phyloP scores from a whole-genome alignment of 2,888 invertebrate species.

The Celastrina argiolus region DNA sequence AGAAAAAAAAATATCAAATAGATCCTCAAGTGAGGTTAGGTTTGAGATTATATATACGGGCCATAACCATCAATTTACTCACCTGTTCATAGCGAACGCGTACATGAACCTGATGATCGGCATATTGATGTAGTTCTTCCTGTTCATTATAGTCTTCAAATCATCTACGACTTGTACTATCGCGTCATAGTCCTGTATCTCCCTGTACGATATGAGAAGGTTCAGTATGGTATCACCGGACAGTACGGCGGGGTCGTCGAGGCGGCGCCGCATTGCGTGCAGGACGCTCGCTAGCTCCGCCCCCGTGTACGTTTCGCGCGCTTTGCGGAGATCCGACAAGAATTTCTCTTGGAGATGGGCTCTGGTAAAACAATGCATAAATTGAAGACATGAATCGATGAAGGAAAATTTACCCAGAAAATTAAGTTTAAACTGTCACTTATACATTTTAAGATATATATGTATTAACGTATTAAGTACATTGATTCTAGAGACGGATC shows the following conservation, averaged over 20 bases:
- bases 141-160: slow-evolving; percentile 91
- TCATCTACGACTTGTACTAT: slow-evolving; percentile 98
- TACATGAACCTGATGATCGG: slow-evolving; percentile 95
- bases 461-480: no score
- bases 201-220: slow-evolving; percentile 93
- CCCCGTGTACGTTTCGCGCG: slow-evolving; percentile 91
- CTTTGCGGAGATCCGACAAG: slow-evolving; percentile 93
- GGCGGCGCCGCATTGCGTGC: slow-evolving; percentile 91
- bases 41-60: no score
- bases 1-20: no score
- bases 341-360: slow-evolving; percentile 99
- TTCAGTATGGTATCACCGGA: slow-evolving; percentile 97
- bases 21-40: no score
- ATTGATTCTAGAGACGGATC: no score
- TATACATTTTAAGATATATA: no score
- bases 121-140: slow-evolving; percentile 91
- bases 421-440: no score
- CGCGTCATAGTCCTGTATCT: slow-evolving; percentile 96
- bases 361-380: slow-evolving; percentile 67
- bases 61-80: no score
- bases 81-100: slow-evolving; percentile 97
- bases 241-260: slow-evolving; percentile 97
- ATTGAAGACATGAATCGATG: no score
- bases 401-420: no score
- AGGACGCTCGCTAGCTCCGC: slow-evolving; percentile 88